Conservation (phyloP, 2,888 invertebrate species). For the Anticlea derivata region DNA sequence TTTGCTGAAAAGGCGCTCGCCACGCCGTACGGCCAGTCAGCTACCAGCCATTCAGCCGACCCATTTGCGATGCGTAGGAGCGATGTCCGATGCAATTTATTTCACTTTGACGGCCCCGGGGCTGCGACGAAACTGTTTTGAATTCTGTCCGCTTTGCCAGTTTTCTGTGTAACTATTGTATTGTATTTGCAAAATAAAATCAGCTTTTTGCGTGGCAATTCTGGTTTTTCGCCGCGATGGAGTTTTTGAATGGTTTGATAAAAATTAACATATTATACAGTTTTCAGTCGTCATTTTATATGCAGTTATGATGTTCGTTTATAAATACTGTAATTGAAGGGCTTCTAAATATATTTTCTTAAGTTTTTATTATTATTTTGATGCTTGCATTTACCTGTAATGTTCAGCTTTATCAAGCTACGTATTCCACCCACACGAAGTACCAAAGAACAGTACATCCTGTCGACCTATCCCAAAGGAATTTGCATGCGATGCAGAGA, state of each 20-base stretch:
- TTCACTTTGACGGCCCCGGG: conserved; percentile 26
- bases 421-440: no score
- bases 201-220: conserved; percentile 17
- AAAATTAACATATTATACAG: conserved; percentile 9
- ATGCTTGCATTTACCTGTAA: no score
- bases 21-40: neutral
- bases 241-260: conserved; percentile 13
- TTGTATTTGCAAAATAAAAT: conserved; percentile 34
- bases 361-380: no score
- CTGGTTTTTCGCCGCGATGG: conserved; percentile 9
- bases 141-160: conserved; percentile 25
- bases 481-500: no score
- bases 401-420: no score
- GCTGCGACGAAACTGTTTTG: conserved; percentile 22
- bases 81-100: conserved; percentile 34
- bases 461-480: no score
- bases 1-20: conserved; percentile 28
- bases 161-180: conserved; percentile 32
- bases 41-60: conserved; percentile 24
- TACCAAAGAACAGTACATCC: no score
- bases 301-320: neutral
- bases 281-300: conserved; percentile 1
- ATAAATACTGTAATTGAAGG: no score
- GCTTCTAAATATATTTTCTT: no score
- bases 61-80: conserved; percentile 32